Base-by-base conservation (phyloP, 2,797 vertebrate genomes). In the Uromys caudimaculatus region DNA sequence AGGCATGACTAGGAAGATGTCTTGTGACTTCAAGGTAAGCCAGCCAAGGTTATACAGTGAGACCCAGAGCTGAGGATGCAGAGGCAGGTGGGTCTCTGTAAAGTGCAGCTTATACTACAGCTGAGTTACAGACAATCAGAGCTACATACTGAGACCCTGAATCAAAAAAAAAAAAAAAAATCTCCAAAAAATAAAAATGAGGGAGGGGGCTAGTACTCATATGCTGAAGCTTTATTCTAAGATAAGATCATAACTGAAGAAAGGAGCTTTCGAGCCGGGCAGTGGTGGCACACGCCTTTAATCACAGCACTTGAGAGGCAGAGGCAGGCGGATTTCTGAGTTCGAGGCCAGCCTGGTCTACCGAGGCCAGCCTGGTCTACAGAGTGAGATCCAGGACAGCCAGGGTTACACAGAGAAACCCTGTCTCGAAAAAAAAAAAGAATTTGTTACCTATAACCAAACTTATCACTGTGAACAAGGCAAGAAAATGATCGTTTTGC, bases 401-500 rank as follows among this genome's bases (percentile, higher is more conserved):
- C n/a, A n/a, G n/a, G n/a, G n/a, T n/a, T n/a, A n/a, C n/a, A n/a
- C n/a, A n/a, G n/a, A n/a, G n/a, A n/a, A n/a, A n/a, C n/a, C n/a
- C n/a, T n/a, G n/a, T n/a, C 24, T 60, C n/a, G 79, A 83, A 94
- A 29, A 60, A 87, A 87, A 91, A 69, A 82, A 88, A 58, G 11
- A 35, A 35, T 9, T 60, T 75, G 16, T 38, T 77, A 52, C 17
- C 32, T 78, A 91, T 32, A 77, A 90, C 23, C 92, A 95, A 97
- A 95, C 41, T 71, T 71, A 92, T 17, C 44, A 87, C 35, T 64
- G 73, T 47, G 27, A 95, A 73, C 56, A 92, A 92, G n/a, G 75
- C 38, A 79, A 56, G 23, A 87, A 8, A 95, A 13, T 77, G 32
- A 92, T 56, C 82, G 29, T n/a, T 95, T 91, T 85, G 58, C 95